Evolutionary conservation across 2,113 vertebrate genomes (phyloP), one percentile per base, ranked within the genome.

Genomic region (Podiceps cristatus): DNA sequence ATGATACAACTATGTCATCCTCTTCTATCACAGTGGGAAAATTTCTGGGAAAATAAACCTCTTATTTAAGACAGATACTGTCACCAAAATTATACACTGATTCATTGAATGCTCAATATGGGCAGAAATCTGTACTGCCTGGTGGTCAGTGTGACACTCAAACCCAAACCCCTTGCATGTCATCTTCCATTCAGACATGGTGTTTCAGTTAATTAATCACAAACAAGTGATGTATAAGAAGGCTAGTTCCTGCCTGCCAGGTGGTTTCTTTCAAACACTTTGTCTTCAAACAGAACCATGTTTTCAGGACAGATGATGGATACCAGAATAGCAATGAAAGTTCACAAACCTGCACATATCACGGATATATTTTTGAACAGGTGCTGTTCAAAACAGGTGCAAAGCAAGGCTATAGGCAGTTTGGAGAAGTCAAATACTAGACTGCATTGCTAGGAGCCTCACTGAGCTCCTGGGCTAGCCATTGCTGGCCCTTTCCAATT

Each of bases 271-370:
- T 37, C 31, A 86, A 58, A 59, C 6, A 9, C 4, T 4, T 27
- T 27, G 15, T 74, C 33, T 56, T 79, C 53, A 40, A 56, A 31
- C 7, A 72, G 11, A 44, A 45, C 10, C 2, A 10, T 37, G 6
- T 49, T 35, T 64, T 44, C 27, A 50, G 31, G 28, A 66, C 12
- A 59, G 5, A 53, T 42, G 24, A 11, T 7, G 18, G 31, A 33
- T n/a, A 60, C 18, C 15, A n/a, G 11, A 47, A 45, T 10, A 77
- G 9, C 17, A 45, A 19, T 31, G 40, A 28, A 67, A 42, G 15
- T 49, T 73, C 25, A n/a, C 42, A 37, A 55, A 44, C 1, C 0
- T 24, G 15, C 10, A 28, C 13, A 22, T 40, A 50, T 31, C 0
- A 0, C 37, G 59, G 31, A 12, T 27, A 18, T 4, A 29, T 22